Evolutionary conservation across 2,113 vertebrate genomes (phyloP), one percentile per base, ranked within the genome.

Genomic region (Orycteropus afer): DNA sequence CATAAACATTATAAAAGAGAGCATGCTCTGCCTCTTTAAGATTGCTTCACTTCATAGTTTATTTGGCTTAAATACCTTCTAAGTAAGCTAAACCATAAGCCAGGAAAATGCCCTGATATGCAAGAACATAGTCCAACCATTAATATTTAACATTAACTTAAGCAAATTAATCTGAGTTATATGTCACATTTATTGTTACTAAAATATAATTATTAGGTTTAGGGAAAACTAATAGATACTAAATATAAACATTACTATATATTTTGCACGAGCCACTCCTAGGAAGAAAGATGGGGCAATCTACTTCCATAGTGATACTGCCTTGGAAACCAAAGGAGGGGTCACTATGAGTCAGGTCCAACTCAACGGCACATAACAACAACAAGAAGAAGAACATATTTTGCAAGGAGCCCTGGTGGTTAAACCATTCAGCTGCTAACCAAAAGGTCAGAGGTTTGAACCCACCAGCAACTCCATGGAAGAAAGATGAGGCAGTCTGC

Each of bases 171-270:
- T 42, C 37, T 13, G 7, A 74, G 34, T 55, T 27, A 40, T 45
- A 61, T 47, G 7, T 80, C 47, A 92, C 51, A 94, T 88, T 94
- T 84, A 55, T 90, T 69, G 80, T 83, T 87, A 90, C 37, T 88
- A 57, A 86, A 88, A 88, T 47, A 45, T 8, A 29, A 51, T 76
- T 59, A 34, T 9, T 6, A 83, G 11, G 15, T 74, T 25, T 29
- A 83, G 5, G 17, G 22, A 61, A 59, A 86, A 92, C 0, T 47
- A 55, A 13, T 76, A 94, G 80, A 18, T 47, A 37, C 7, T 90
- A 29, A 83, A 79, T 65, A 73, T 59, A 82, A 96, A 47, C 3
- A 82, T 57, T 78, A 55, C 7, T 32, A n/a, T 37, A n/a, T n/a
- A n/a, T n/a, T n/a, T n/a, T n/a, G n/a, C n/a, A n/a, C n/a, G n/a